phyloP scores from a whole-genome alignment of 2,888 invertebrate species.

The Artemia sinica region DNA sequence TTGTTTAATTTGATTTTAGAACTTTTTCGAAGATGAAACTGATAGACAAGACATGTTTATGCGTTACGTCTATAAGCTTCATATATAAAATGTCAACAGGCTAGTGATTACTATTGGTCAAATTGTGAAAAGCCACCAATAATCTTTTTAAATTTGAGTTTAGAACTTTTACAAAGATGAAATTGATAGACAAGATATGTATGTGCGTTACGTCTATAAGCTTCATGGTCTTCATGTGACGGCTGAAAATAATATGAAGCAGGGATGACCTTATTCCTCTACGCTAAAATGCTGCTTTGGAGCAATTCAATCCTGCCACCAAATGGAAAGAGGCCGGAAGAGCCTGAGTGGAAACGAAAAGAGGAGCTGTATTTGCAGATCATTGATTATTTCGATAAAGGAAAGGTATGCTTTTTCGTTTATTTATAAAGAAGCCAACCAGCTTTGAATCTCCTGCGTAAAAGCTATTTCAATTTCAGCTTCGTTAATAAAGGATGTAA shows the following conservation, averaged over 20 bases:
- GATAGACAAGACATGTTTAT: slow-evolving; percentile 89
- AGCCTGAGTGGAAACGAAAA: slow-evolving; percentile 73
- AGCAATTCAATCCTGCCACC: slow-evolving; percentile 31
- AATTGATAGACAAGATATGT: slow-evolving; percentile 87
- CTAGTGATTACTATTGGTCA: too few relatives aligned
- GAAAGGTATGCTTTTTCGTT: slow-evolving; percentile 44
- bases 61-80: slow-evolving; percentile 82
- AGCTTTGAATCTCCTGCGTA: too few relatives aligned
- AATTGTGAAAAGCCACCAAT: too few relatives aligned
- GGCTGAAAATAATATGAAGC: slow-evolving; percentile 83
- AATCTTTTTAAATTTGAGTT: too few relatives aligned
- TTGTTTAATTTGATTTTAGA: slow-evolving; percentile 38
- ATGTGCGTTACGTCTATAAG: slow-evolving; percentile 83
- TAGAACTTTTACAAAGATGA: slow-evolving; percentile 87
- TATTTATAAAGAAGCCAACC: too few relatives aligned
- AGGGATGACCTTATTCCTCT: slow-evolving; percentile 80
- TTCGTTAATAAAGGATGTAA: too few relatives aligned
- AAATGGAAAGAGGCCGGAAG: slow-evolving; percentile 36
- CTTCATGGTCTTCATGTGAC: slow-evolving; percentile 76
- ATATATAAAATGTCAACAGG: slow-evolving; percentile 38
- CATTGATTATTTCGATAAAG: slow-evolving; percentile 76
- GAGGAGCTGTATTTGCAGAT: slow-evolving; percentile 74
- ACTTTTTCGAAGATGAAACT: slow-evolving; percentile 89
- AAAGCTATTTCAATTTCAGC: too few relatives aligned
- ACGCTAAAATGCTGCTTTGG: slow-evolving; percentile 78